Percentiles rank a stretch among this genome's conserved stretches.
Conservation (phyloP, 1,140 invertebrate species). For the Euschistus heros region DNA sequence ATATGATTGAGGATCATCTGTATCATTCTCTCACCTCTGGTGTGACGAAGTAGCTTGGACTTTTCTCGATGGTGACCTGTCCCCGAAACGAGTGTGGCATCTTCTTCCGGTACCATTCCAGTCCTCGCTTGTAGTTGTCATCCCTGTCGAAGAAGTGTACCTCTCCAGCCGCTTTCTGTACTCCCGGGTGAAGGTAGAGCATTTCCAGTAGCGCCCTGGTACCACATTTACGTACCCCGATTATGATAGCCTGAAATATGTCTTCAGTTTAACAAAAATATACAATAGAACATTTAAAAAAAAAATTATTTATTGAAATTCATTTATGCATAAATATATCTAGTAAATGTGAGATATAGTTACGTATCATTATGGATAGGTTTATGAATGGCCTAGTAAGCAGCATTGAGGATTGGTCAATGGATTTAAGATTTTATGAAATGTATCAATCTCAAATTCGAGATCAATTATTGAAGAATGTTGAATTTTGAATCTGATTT, state of each 20-base stretch:
- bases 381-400: no score
- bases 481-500: no score
- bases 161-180: constrained; percentile 85
- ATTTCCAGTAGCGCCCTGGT: constrained; percentile 88
- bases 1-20: neutral
- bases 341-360: no score
- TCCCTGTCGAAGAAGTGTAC: constrained; percentile 90
- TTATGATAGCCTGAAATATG: constrained; percentile 73
- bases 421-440: no score
- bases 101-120: constrained; percentile 85
- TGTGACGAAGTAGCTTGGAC: constrained; percentile 94
- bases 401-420: no score
- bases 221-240: constrained; percentile 88
- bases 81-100: constrained; percentile 84
- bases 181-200: constrained; percentile 82
- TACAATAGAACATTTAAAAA: no score
- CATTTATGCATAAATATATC: no score
- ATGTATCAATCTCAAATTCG: no score
- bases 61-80: constrained; percentile 94
- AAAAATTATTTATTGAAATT: no score
- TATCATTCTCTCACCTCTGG: constrained; percentile 59
- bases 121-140: constrained; percentile 77
- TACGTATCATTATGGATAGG: no score
- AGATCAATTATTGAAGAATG: no score
- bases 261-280: no score